A percentile compares a stretch with the other conserved stretches of the same genome.
phyloP scores from a whole-genome alignment of 1,140 invertebrate species.

The Rhopalosiphum maidis region DNA sequence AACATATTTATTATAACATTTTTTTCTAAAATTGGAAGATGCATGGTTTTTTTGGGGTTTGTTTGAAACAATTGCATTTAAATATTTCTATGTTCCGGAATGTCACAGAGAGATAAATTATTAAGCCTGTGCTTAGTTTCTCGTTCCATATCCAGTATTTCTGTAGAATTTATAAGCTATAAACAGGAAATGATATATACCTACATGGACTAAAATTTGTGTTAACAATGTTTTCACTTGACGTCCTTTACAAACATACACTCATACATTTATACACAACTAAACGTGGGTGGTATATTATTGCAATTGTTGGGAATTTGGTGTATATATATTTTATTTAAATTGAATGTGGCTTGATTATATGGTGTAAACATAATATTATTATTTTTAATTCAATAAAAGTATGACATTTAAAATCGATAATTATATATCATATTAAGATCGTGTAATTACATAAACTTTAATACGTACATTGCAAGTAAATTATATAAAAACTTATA shows the following conservation, averaged over 20 bases:
- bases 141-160: neutral
- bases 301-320: neutral
- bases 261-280: neutral
- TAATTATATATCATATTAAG: neutral
- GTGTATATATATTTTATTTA: neutral
- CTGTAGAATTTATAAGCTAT: neutral
- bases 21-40: constrained; percentile 26
- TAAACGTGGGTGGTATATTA: no score
- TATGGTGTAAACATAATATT: neutral
- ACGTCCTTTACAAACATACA: neutral
- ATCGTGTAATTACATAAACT: neutral
- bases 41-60: neutral
- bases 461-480: neutral
- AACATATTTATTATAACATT: constrained; percentile 30
- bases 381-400: neutral
- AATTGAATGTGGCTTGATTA: neutral
- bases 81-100: constrained; percentile 7
- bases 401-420: neutral
- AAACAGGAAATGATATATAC: constrained; percentile 16
- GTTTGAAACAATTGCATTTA: constrained; percentile 18
- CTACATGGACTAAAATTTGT: neutral
- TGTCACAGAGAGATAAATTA: constrained; percentile 34
- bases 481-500: neutral
- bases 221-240: constrained; percentile 38
- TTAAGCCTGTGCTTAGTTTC: constrained; percentile 6